Percentiles rank a stretch among this genome's conserved stretches.
Conservation (phyloP, 2,797 vertebrate species). For the Labroides dimidiatus region DNA sequence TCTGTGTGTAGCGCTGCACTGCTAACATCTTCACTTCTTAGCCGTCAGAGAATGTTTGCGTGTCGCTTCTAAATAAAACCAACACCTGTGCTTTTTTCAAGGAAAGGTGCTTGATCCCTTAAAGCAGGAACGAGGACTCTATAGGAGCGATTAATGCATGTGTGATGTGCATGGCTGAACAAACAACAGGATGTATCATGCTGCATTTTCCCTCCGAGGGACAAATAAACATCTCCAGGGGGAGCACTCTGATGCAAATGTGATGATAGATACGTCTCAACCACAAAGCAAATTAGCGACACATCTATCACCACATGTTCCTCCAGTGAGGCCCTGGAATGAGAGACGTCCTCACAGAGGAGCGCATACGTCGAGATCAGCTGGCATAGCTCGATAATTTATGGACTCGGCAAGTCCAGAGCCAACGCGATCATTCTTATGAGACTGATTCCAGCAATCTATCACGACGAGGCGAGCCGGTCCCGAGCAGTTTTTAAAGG, state of each 20-base stretch:
- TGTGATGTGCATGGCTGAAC: constrained; percentile 11
- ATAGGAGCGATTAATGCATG: constrained; percentile 5
- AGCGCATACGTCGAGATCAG: constrained; percentile 61
- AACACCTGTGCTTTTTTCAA: background rate
- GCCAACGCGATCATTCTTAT: constrained; percentile 73
- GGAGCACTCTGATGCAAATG: constrained; percentile 44
- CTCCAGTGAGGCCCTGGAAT: constrained; percentile 16
- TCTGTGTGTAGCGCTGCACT: background rate
- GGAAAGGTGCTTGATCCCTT: constrained; percentile 1
- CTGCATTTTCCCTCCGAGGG: constrained; percentile 1
- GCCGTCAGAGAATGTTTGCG: background rate
- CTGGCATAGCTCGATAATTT: constrained; percentile 63
- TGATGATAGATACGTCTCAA: constrained; percentile 45
- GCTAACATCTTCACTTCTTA: background rate
- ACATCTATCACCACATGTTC: constrained; percentile 56
- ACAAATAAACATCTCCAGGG: constrained; percentile 34
- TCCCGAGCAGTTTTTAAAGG: constrained; percentile 59
- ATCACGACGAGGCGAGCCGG: constrained; percentile 44
- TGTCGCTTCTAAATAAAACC: background rate
- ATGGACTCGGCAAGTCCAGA: constrained; percentile 65
- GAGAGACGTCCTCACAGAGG: constrained; percentile 38
- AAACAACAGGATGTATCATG: constrained; percentile 23
- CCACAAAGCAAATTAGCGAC: constrained; percentile 59
- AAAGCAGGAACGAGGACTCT: constrained; percentile 13
- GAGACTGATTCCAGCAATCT: constrained; percentile 66